Percentiles rank a stretch among this genome's conserved stretches.
Conservation (phyloP, 2,888 invertebrate species). For the Drosophila borealis region DNA sequence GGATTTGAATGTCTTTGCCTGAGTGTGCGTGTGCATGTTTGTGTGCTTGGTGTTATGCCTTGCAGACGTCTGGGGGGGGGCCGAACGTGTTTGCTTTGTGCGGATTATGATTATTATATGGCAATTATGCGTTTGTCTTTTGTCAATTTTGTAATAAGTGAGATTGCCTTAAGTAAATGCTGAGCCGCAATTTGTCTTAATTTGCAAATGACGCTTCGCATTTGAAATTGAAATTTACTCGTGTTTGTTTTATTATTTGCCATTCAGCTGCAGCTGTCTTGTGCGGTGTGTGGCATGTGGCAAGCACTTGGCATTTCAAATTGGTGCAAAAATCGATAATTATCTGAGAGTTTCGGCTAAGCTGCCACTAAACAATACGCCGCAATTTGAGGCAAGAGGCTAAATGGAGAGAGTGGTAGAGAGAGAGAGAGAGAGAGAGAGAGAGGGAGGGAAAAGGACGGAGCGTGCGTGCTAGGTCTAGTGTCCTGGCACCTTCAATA, state of each 20-base stretch:
- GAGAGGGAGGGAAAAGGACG: neutral
- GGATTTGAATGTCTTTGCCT: conserved; percentile 24
- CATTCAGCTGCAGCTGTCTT: conserved; percentile 17
- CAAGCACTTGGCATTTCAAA: conserved; percentile 23
- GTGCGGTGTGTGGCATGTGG: conserved; percentile 14
- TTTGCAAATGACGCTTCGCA: conserved; percentile 62
- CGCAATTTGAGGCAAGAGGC: conserved; percentile 50
- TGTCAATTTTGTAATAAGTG: conserved; percentile 75
- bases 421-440: neutral
- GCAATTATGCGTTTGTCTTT: conserved; percentile 78
- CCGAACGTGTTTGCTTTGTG: conserved; percentile 72
- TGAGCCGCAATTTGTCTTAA: conserved; percentile 63
- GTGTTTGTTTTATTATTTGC: conserved; percentile 31
- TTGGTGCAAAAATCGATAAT: conserved; percentile 61
- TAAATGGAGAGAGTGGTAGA: neutral
- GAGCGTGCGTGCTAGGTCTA: neutral
- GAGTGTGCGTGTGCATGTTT: conserved; percentile 6
- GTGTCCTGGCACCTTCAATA: conserved; percentile 64
- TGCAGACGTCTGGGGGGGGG: conserved; percentile 19
- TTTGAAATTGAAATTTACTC: conserved; percentile 36
- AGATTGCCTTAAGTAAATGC: conserved; percentile 69
- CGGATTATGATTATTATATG: conserved; percentile 80
- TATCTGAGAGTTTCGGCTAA: conserved; percentile 32
- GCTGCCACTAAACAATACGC: conserved; percentile 58
- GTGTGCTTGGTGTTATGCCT: conserved; percentile 8